Conservation (phyloP, 2,797 vertebrate genomes). For the Anolis apletophallus region DNA sequence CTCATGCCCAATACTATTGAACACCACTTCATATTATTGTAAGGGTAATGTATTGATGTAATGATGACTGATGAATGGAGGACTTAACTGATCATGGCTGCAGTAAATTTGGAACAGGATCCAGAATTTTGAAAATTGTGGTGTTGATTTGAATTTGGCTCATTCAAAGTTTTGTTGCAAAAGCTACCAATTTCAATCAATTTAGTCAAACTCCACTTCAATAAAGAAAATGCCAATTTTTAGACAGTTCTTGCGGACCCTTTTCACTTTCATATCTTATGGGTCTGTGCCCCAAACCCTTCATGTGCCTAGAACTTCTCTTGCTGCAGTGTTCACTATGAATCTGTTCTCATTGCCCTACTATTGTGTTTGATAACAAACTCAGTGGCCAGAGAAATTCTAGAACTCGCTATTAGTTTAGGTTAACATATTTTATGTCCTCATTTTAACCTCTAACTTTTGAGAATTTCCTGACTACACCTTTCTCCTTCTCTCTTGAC, state of each 20-base stretch:
- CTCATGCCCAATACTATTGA: neutral
- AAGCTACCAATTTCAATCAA: neutral
- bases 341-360: neutral
- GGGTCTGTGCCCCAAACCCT: neutral
- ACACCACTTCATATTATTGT: neutral
- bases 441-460: neutral
- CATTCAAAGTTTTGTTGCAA: neutral
- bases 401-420: neutral
- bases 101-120: neutral
- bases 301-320: neutral
- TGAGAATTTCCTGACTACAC: neutral
- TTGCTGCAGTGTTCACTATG: neutral
- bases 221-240: neutral
- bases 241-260: no score
- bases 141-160: neutral
- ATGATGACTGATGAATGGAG: neutral
- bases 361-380: neutral
- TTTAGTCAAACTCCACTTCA: neutral
- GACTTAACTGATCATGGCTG: neutral
- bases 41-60: neutral
- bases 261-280: neutral
- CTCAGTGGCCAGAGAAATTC: neutral
- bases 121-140: neutral
- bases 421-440: slow-evolving; percentile 10
- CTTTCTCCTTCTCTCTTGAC: neutral